phyloP scores from a whole-genome alignment of 1,140 invertebrate species.

The Zophobas morio region DNA sequence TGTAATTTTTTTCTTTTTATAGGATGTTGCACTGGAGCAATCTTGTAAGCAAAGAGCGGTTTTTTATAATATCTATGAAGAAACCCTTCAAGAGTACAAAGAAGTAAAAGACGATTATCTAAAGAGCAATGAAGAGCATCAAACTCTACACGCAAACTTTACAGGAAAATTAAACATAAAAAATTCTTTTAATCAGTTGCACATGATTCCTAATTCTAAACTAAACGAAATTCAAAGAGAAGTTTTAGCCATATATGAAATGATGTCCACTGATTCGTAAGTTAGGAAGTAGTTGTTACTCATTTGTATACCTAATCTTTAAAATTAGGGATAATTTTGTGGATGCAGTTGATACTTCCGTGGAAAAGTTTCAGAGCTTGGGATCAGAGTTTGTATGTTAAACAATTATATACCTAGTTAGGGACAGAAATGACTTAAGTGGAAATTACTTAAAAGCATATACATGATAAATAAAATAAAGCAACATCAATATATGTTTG shows the following conservation, averaged over 20 bases:
- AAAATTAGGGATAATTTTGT: slow-evolving; percentile 5
- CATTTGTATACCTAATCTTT: neutral
- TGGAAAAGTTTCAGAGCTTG: neutral
- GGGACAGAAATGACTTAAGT: too few species aligned
- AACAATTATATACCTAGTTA: too few species aligned
- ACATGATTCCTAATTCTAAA: neutral
- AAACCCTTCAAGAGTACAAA: neutral
- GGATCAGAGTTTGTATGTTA: slow-evolving; percentile 17
- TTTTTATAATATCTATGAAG: neutral
- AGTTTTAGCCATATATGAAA: slow-evolving; percentile 6
- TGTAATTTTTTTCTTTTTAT: neutral
- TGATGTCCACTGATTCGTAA: slow-evolving; percentile 22
- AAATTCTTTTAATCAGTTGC: neutral
- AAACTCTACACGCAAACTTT: slow-evolving; percentile 8
- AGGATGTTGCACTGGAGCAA: slow-evolving; percentile 12
- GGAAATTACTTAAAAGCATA: too few species aligned
- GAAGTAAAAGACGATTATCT: neutral
- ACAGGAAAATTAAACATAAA: slow-evolving; percentile 19
- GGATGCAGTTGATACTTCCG: neutral
- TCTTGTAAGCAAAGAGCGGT: neutral
- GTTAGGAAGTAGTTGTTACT: neutral
- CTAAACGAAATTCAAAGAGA: neutral
- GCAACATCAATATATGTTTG: too few species aligned
- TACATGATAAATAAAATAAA: too few species aligned
- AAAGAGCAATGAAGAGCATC: neutral